These are phyloP conservation scores for Nycticryphes semicollaris DNA, from an alignment of 2,113 vertebrate species.

Conservation along the genomic window DNA sequence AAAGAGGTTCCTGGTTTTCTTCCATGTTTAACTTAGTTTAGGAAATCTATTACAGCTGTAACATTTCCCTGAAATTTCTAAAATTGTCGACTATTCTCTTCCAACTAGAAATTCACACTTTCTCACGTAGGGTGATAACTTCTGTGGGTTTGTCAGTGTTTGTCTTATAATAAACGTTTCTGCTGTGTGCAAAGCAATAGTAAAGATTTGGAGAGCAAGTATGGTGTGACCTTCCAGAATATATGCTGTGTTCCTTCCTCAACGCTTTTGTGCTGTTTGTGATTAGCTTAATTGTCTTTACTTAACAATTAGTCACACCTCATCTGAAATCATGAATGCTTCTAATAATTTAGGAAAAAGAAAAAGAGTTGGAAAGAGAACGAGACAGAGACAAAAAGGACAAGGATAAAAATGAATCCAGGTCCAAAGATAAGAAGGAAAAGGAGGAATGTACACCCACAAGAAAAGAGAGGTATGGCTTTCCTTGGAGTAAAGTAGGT, in stretches of 20 bases:
- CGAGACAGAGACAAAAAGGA: constrained; percentile 92
- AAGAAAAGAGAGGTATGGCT: constrained; percentile 90
- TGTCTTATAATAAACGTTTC: neutral
- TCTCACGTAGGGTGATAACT: neutral
- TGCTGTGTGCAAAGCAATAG: neutral
- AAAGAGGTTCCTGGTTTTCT: neutral
- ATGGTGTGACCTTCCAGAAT: neutral
- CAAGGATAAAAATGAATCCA: constrained; percentile 89
- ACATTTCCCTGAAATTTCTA: neutral
- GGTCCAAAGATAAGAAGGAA: constrained; percentile 93
- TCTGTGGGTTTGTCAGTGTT: neutral
- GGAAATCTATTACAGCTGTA: neutral
- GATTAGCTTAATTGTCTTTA: neutral
- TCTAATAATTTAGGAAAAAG: constrained; percentile 85
- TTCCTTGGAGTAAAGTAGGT: neutral
- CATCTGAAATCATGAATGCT: constrained; percentile 7
- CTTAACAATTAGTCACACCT: neutral
- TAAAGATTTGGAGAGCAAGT: neutral
- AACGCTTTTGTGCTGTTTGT: neutral
- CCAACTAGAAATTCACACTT: neutral
- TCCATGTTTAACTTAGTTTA: neutral
- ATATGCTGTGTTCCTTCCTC: neutral
- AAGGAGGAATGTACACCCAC: constrained; percentile 90
- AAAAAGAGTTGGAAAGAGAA: constrained; percentile 94
- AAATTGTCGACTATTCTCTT: neutral